phyloP scores from a whole-genome alignment of 2,797 vertebrate species.

The Karalla daura region DNA sequence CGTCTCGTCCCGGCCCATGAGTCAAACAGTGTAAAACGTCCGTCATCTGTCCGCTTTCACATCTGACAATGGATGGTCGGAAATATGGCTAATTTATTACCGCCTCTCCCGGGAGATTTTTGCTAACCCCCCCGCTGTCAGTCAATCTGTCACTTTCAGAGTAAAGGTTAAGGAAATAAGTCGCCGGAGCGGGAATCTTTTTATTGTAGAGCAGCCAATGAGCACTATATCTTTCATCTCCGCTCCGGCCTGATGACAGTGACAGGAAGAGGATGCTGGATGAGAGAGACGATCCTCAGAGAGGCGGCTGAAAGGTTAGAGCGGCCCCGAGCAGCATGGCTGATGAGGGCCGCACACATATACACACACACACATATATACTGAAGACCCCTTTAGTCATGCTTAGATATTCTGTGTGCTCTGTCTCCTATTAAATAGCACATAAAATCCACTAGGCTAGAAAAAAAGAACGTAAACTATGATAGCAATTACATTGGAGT shows the following conservation, averaged over 20 bases:
- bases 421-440: background rate
- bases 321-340: constrained; percentile 64
- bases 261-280: constrained; percentile 65
- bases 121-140: too few species aligned
- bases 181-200: constrained; percentile 54
- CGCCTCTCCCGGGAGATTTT: constrained; percentile 24
- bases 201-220: constrained; percentile 63
- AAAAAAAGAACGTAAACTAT: background rate
- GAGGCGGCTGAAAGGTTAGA: constrained; percentile 74
- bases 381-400: constrained; percentile 4
- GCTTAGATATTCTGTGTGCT: background rate
- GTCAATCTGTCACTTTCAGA: too few species aligned
- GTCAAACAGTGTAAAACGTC: background rate
- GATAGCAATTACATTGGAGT: too few species aligned
- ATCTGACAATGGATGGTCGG: constrained; percentile 32
- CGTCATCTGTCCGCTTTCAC: constrained; percentile 30
- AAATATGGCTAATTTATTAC: constrained; percentile 45
- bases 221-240: constrained; percentile 72
- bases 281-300: constrained; percentile 68
- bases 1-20: background rate
- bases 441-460: background rate
- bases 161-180: constrained; percentile 71
- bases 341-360: constrained; percentile 48
- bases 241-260: constrained; percentile 57
- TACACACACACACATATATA: background rate